These are phyloP conservation scores for Solea senegalensis DNA, from an alignment of 2,113 vertebrate species.

Conservation along the genomic window DNA sequence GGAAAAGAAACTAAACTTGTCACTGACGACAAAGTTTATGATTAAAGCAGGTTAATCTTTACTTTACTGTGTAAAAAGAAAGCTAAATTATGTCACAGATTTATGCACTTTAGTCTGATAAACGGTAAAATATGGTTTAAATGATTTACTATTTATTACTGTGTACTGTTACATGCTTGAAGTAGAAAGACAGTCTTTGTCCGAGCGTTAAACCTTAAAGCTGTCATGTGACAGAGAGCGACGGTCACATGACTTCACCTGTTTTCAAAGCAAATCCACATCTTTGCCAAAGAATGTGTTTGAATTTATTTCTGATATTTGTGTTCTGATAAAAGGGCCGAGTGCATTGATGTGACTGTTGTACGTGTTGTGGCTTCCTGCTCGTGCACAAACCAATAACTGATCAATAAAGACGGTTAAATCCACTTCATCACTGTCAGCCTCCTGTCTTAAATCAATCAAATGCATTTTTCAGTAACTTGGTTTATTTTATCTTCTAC, in stretches of 20 bases:
- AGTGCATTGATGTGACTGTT: slow-evolving; percentile 25
- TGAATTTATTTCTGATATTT: slow-evolving; percentile 7
- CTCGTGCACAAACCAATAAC: slow-evolving; percentile 54
- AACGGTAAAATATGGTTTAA: slow-evolving; percentile 30
- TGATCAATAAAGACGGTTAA: slow-evolving; percentile 65
- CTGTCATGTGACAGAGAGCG: slow-evolving; percentile 20
- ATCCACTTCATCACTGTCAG: neutral
- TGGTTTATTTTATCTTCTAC: neutral
- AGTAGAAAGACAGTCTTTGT: neutral
- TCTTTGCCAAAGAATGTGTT: slow-evolving; percentile 70
- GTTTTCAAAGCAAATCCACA: slow-evolving; percentile 37
- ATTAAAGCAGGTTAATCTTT: slow-evolving; percentile 5
- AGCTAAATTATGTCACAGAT: slow-evolving; percentile 12
- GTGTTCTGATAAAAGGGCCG: slow-evolving; percentile 11
- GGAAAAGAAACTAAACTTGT: neutral
- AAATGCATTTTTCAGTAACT: too few relatives aligned
- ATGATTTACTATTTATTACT: slow-evolving; percentile 53
- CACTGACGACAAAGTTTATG: slow-evolving; percentile 10
- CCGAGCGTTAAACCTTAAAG: slow-evolving; percentile 56
- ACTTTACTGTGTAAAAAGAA: slow-evolving; percentile 10
- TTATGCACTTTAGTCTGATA: slow-evolving; percentile 32
- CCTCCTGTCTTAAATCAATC: neutral
- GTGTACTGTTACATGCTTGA: neutral
- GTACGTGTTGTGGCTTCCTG: slow-evolving; percentile 46
- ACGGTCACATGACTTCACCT: slow-evolving; percentile 43